Evolutionary conservation across 2,113 vertebrate genomes (phyloP).

Genomic region (Dipodomys merriami): DNA sequence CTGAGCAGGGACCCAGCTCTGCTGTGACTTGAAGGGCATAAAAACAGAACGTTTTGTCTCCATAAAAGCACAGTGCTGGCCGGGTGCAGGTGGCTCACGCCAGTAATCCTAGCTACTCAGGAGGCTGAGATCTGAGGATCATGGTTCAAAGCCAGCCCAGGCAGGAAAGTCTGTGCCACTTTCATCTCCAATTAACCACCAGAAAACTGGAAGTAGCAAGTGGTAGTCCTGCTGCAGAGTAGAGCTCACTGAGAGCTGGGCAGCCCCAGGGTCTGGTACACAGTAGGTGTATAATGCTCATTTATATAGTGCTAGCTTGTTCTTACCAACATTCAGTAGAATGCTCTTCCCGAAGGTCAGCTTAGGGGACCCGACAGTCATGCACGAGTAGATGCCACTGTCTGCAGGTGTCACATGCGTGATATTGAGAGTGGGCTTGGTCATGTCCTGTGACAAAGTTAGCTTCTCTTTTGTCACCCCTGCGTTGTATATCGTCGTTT

Average conservation of each 20-base stretch:
- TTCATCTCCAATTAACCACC: too few relatives aligned
- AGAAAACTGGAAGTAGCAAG: too few relatives aligned
- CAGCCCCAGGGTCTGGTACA: not conserved
- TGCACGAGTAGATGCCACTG: slow-evolving; percentile 87
- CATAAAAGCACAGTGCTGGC: too few relatives aligned
- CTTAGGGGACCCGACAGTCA: slow-evolving; percentile 42
- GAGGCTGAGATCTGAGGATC: too few relatives aligned
- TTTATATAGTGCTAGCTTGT: not conserved
- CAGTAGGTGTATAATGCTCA: not conserved
- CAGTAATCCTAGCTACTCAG: too few relatives aligned
- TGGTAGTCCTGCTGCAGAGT: not conserved
- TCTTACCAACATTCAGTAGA: slow-evolving; percentile 83
- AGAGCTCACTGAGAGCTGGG: not conserved
- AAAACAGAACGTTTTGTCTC: too few relatives aligned
- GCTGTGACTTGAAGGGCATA: too few relatives aligned
- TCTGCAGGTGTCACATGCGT: slow-evolving; percentile 70
- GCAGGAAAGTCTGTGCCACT: too few relatives aligned
- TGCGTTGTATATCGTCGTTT: accelerated
- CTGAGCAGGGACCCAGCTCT: too few relatives aligned
- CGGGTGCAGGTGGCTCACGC: too few relatives aligned
- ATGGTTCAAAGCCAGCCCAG: too few relatives aligned
- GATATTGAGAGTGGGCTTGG: slow-evolving; percentile 73
- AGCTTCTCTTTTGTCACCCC: accelerated
- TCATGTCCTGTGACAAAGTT: accelerated
- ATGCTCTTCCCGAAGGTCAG: slow-evolving; percentile 78